These are phyloP conservation scores for Auanema freiburgensis DNA, from an alignment of 2,888 invertebrate genomes.

Conservation along the genomic window DNA sequence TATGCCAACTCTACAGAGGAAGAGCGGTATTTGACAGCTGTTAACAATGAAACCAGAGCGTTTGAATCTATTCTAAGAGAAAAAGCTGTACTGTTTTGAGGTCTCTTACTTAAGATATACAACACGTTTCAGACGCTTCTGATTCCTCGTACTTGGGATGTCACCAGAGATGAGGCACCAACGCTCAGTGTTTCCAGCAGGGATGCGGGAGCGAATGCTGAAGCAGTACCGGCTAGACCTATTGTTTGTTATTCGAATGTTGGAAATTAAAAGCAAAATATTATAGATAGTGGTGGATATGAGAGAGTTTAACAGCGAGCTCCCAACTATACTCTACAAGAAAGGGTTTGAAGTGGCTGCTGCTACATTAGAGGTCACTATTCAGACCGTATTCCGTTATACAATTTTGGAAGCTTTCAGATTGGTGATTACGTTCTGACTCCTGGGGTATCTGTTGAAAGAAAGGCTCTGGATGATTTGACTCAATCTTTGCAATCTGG, in stretches of 20 bases:
- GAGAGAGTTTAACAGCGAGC: conserved; percentile 93
- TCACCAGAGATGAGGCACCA: conserved; percentile 51
- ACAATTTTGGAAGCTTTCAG: conserved; percentile 68
- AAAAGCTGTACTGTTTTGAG: conserved; percentile 77
- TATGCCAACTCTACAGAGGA: conserved; percentile 93
- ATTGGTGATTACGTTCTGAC: conserved; percentile 95
- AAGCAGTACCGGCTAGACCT: conserved; percentile 26
- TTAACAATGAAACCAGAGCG: conserved; percentile 88
- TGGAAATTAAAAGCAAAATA: background rate
- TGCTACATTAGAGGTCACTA: conserved; percentile 45
- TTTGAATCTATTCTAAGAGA: conserved; percentile 89
- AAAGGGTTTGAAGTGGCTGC: conserved; percentile 84
- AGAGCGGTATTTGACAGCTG: conserved; percentile 72
- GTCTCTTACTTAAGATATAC: no score
- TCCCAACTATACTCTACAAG: conserved; percentile 89
- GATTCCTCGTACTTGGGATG: conserved; percentile 56
- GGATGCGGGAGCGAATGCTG: conserved; percentile 67
- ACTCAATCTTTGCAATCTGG: conserved; percentile 93
- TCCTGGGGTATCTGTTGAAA: conserved; percentile 92
- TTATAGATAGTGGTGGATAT: conserved; percentile 81
- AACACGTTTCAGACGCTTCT: conserved; percentile 56
- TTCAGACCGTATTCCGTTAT: no score
- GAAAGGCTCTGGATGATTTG: conserved; percentile 86
- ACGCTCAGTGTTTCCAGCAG: conserved; percentile 33
- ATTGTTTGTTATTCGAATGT: conserved; percentile 16